These are phyloP conservation scores for Anoplolepis gracilipes DNA, from an alignment of 1,140 invertebrate species.

Conservation along the genomic window DNA sequence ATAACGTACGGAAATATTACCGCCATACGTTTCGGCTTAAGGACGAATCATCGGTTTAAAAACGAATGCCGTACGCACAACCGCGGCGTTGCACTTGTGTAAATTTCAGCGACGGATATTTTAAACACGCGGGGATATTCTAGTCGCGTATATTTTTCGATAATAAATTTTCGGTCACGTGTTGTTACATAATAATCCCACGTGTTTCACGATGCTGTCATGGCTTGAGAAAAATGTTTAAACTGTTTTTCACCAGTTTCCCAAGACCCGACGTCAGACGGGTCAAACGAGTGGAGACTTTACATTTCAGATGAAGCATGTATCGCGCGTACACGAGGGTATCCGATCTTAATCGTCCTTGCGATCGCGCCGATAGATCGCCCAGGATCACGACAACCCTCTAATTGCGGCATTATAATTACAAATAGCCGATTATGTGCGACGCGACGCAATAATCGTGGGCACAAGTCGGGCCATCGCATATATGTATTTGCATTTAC, in stretches of 20 bases:
- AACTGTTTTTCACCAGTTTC: slow-evolving; percentile 78
- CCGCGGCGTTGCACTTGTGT: slow-evolving; percentile 45
- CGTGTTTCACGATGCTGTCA: background rate
- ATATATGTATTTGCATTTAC: slow-evolving; percentile 80
- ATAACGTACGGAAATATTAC: slow-evolving; percentile 59
- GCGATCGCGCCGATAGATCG: slow-evolving; percentile 81
- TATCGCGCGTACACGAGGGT: slow-evolving; percentile 75
- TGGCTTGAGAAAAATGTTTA: background rate
- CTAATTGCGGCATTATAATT: slow-evolving; percentile 85
- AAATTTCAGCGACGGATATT: slow-evolving; percentile 43
- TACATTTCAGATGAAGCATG: slow-evolving; percentile 83
- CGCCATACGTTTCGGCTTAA: slow-evolving; percentile 62
- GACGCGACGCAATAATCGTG: slow-evolving; percentile 79
- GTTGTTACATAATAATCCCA: slow-evolving; percentile 30
- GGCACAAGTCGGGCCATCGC: slow-evolving; percentile 63
- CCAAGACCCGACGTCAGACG: slow-evolving; percentile 77
- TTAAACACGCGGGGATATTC: background rate
- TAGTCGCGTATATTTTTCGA: background rate
- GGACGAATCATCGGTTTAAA: slow-evolving; percentile 37
- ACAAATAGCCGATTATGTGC: slow-evolving; percentile 80
- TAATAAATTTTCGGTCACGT: slow-evolving; percentile 12
- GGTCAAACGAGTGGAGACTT: slow-evolving; percentile 78
- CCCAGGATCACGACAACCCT: slow-evolving; percentile 82
- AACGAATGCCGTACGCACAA: background rate
- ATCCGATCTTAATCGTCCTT: slow-evolving; percentile 81